phyloP scores from a whole-genome alignment of 2,888 invertebrate genomes.

The Pyrrhosoma nymphula region DNA sequence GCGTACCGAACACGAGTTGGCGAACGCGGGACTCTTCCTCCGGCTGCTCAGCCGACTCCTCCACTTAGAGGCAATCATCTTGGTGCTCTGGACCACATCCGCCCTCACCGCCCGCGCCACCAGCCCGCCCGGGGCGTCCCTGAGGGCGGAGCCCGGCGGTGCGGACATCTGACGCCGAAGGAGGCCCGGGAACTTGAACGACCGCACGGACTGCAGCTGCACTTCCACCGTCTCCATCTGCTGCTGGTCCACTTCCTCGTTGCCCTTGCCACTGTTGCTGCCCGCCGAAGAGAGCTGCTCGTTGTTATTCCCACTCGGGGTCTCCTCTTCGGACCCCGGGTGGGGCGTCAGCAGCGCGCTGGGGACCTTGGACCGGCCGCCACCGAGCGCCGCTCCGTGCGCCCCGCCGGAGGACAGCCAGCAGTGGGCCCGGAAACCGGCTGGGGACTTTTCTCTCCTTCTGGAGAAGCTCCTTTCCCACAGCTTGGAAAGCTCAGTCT shows the following conservation, averaged over 20 bases:
- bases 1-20: not conserved
- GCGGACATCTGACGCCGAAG: not conserved
- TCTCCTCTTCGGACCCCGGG: not conserved
- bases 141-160: not conserved
- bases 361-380: not conserved
- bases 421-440: not conserved
- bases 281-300: not conserved
- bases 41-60: not conserved
- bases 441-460: not conserved
- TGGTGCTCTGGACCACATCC: not conserved
- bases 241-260: no score
- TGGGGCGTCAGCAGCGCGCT: not conserved
- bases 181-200: not conserved
- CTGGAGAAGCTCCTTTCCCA: slow-evolving; percentile 71
- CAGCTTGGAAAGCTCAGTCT: slow-evolving; percentile 78
- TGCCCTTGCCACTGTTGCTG: not conserved
- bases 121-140: not conserved
- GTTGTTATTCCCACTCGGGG: not conserved
- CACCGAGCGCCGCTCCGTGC: not conserved
- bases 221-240: not conserved
- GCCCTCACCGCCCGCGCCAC: not conserved
- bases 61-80: not conserved
- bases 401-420: not conserved
- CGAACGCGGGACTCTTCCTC: not conserved
- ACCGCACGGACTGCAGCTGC: not conserved